Base-by-base conservation (phyloP, 2,888 invertebrate species). In the Drosophila testacea region DNA sequence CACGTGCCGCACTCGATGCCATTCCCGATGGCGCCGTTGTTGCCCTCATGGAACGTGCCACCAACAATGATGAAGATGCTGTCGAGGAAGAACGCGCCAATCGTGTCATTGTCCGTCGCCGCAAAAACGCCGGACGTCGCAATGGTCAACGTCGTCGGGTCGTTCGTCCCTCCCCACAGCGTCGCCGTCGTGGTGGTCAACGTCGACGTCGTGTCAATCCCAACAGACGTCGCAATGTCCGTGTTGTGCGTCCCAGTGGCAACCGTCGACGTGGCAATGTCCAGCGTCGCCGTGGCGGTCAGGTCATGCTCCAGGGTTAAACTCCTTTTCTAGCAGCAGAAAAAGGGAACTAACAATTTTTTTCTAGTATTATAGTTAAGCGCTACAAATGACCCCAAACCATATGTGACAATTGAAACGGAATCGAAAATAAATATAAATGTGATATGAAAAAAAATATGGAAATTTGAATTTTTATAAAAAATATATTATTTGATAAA, bases 11-110 rank as follows among this genome's bases (percentile, higher is more conserved):
- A 0, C 69, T 92, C 22, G 90, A 91, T 22, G 83, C 87, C 62
- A 91, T 92, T 36, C 91, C 91, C 42, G 83, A 90, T 56, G 91
- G 91, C 39, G 90, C 90, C 48, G 84, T 91, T 4, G 87, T 92
- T 3, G 91, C 91, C 3, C 75, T 91, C 3, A 81, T 91, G 83
- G 90, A 90, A 30, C 84, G 83, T 16, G 65, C 85, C 1, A 56
- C 70, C 54, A 38, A 42, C 27, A 57, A 50, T 22, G 22, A 22
- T 6, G 59, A 50, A 4, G 68, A 44, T 16, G 73, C 63, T n/a
- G 72, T 73, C 4, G 89, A 77, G 10, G 79, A 82, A 56, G 89
- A 86, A 54, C 91, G 91, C 28, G 90, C 91, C 64, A 87, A 90
- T 34, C 91, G 86, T 0, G 87, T 91, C 4, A 69, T 91, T 42